Base-by-base conservation (phyloP, 1,140 invertebrate genomes). In the Sweltsa coloradensis region DNA sequence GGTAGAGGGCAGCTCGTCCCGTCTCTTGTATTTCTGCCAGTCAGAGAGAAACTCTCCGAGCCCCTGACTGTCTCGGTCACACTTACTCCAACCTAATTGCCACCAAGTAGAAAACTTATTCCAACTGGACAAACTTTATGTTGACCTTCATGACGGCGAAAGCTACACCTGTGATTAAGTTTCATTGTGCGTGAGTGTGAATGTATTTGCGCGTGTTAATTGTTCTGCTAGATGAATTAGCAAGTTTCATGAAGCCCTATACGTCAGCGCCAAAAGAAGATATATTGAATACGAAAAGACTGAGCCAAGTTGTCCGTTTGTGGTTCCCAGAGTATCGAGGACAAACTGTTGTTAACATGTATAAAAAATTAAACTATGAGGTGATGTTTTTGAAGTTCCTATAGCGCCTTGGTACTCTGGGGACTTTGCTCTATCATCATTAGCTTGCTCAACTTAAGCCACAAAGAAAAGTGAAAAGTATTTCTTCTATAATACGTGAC, bases 21-120 rank as follows among this genome's bases (percentile, higher is more conserved):
- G 22, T 88, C 90, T 45, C 70, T 95, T 46, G 87, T 95, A 59
- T 91, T 91, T 68, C 73, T 95, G 60, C 91, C 92, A 34, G 90
- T 95, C 46, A 79, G 83, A 53, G 78, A 86, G 53, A 81, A 85
- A 61, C 75, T 92, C 52, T 81, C 75, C 55, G 77, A 81, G 57
- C 76, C 81, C 47, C 73, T 91, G 54, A 89, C 86, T 47, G 81
- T 90, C 45, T 90, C 89, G 60, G 92, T 95, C 63, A 89, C 81
- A 55, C 79, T 96, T 42, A 93, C 85, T 57, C 90, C 90, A 50
- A 85, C 89, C 69, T 91, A 79, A 47, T 52, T 27, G 34, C 34
- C 22, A 37, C 9, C n/a, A 31, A 21, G 14, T 37, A 37, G 34
- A 21, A 37, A 21, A 37, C 34, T 21, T 18, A 37, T 18, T n/a